Percentiles rank a stretch among this genome's conserved stretches.
phyloP scores from a whole-genome alignment of 2,888 invertebrate species.

The Ochropleura leucogaster region DNA sequence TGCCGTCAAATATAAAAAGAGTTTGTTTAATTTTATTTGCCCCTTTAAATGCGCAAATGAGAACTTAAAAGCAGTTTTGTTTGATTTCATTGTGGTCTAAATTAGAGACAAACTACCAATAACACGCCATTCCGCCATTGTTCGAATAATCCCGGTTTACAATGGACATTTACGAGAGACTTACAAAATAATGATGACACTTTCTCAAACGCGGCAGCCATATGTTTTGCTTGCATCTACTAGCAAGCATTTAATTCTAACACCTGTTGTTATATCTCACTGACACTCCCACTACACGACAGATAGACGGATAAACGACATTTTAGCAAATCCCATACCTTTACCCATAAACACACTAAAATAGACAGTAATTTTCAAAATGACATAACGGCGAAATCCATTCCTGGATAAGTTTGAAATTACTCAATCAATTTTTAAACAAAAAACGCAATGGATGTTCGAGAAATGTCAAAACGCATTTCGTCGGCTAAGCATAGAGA shows the following conservation, averaged over 20 bases:
- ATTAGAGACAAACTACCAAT: constrained; percentile 19
- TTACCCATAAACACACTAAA: background rate
- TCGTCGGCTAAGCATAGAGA: constrained; percentile 8
- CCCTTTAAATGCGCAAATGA: no score
- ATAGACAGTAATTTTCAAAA: background rate
- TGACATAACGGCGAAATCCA: background rate
- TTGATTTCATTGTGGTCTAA: background rate
- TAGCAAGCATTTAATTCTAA: constrained; percentile 10
- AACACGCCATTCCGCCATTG: background rate
- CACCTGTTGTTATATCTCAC: constrained; percentile 45
- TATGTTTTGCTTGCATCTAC: constrained; percentile 32
- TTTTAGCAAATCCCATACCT: constrained; percentile 15
- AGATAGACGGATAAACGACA: constrained; percentile 26
- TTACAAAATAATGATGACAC: constrained; percentile 36
- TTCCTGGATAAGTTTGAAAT: background rate
- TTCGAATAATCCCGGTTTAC: background rate
- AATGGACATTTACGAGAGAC: constrained; percentile 39
- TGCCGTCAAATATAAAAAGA: no score
- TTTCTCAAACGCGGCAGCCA: constrained; percentile 8
- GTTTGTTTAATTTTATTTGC: no score
- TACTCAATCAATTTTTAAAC: accelerated
- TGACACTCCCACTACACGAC: constrained; percentile 34
- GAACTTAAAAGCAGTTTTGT: no score
- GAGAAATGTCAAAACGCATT: constrained; percentile 13
- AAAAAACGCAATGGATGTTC: constrained; percentile 9